Evolutionary conservation across 2,888 invertebrate genomes (phyloP).

Genomic region (Temnothorax ravouxi): DNA sequence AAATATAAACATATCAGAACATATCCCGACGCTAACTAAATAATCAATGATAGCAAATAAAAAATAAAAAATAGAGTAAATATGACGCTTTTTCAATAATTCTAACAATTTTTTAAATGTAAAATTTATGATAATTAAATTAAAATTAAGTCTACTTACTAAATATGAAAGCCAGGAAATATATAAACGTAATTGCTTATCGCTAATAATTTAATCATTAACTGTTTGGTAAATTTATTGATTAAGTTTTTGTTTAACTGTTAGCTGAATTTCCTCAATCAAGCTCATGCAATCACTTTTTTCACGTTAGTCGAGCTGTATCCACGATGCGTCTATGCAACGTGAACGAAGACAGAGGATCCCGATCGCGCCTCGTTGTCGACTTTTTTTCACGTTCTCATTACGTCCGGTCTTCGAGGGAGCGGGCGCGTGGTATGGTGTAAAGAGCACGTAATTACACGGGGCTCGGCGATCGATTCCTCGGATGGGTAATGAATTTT

Average conservation of each 20-base stretch:
- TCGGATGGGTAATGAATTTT: constrained; percentile 84
- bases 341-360: constrained; percentile 30
- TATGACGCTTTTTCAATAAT: neutral
- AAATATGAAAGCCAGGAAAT: neutral
- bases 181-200: neutral
- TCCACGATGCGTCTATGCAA: constrained; percentile 24
- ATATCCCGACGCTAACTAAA: neutral
- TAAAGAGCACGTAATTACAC: constrained; percentile 83
- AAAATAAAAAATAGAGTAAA: neutral
- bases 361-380: constrained; percentile 46
- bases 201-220: neutral
- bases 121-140: neutral
- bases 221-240: constrained; percentile 4
- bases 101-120: neutral
- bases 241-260: neutral
- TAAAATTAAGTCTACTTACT: neutral
- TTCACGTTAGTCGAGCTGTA: neutral
- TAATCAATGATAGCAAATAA: neutral
- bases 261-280: constrained; percentile 41
- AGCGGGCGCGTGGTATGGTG: constrained; percentile 54
- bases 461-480: constrained; percentile 83
- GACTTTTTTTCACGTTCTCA: constrained; percentile 57
- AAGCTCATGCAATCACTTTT: constrained; percentile 13
- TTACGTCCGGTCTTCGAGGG: constrained; percentile 51
- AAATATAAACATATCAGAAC: constrained; percentile 2